Percentiles rank a stretch among this genome's conserved stretches.
Evolutionary conservation across 2,113 vertebrate genomes (phyloP).

Genomic region (Rattus rattus): DNA sequence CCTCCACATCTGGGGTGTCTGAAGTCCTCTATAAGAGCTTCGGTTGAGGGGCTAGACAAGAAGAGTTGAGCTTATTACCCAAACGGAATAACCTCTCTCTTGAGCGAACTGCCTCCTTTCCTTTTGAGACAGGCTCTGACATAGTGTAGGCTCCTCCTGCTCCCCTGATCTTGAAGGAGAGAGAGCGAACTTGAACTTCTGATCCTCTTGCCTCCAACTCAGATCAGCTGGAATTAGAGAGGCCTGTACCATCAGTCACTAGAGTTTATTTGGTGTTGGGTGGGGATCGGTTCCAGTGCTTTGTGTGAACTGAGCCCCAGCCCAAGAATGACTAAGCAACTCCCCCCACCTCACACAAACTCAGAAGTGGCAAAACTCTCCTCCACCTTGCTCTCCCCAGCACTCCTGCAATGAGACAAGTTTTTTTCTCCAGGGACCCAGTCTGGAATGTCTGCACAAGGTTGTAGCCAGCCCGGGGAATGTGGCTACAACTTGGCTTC

Average conservation of each 20-base stretch:
- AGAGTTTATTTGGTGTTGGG: no score
- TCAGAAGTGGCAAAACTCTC: neutral
- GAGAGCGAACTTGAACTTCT: neutral
- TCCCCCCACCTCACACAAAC: neutral
- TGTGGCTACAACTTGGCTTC: constrained; percentile 34
- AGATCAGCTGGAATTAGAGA: no score
- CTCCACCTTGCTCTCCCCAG: neutral
- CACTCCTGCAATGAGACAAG: neutral
- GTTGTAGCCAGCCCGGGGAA: neutral
- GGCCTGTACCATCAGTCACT: neutral
- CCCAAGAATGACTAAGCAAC: neutral
- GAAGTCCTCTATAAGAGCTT: neutral
- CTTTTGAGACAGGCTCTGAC: neutral
- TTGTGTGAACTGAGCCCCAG: neutral
- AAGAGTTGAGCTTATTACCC: neutral
- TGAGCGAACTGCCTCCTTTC: neutral
- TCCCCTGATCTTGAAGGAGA: neutral
- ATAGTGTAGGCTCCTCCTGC: no score
- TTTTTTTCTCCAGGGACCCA: neutral
- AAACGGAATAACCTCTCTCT: constrained; percentile 16
- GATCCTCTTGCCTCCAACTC: neutral
- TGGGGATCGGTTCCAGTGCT: neutral
- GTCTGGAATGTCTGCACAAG: constrained; percentile 8
- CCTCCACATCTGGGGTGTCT: neutral
- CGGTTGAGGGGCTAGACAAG: neutral